These are phyloP conservation scores for Tetropium fuscum DNA, from an alignment of 2,888 invertebrate genomes.

Conservation along the genomic window DNA sequence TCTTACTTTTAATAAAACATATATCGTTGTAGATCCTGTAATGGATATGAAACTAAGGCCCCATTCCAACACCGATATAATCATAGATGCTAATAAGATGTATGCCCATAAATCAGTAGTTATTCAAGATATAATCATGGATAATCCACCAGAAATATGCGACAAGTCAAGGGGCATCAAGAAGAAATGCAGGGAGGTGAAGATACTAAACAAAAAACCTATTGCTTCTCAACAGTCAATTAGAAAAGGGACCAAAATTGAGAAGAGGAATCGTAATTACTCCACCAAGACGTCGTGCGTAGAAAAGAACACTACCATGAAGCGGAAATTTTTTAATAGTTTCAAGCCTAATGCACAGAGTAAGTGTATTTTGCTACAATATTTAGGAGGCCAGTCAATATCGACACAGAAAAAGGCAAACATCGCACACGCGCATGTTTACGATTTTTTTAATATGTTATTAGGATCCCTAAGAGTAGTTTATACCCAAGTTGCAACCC, in stretches of 20 bases:
- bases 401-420: no score
- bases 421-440: no score
- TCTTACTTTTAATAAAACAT: no score
- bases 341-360: conserved; percentile 4
- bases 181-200: conserved; percentile 25
- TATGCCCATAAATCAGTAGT: conserved; percentile 3
- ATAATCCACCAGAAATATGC: neutral
- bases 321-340: conserved; percentile 8
- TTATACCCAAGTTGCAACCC: no score
- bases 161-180: conserved; percentile 30
- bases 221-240: conserved; percentile 18
- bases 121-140: neutral
- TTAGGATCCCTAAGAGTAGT: no score
- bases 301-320: conserved; percentile 5
- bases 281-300: neutral
- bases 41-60: conserved; percentile 10
- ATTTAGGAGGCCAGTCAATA: no score
- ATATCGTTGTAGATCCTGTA: conserved; percentile 7
- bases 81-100: neutral
- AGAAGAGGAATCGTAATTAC: neutral
- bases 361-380: neutral
- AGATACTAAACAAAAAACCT: conserved; percentile 18
- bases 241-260: conserved; percentile 5
- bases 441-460: no score
- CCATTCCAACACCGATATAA: conserved; percentile 6